Percentiles rank a stretch among this genome's conserved stretches.
Evolutionary conservation across 2,888 invertebrate genomes (phyloP).

Genomic region (Chironomus tentans): DNA sequence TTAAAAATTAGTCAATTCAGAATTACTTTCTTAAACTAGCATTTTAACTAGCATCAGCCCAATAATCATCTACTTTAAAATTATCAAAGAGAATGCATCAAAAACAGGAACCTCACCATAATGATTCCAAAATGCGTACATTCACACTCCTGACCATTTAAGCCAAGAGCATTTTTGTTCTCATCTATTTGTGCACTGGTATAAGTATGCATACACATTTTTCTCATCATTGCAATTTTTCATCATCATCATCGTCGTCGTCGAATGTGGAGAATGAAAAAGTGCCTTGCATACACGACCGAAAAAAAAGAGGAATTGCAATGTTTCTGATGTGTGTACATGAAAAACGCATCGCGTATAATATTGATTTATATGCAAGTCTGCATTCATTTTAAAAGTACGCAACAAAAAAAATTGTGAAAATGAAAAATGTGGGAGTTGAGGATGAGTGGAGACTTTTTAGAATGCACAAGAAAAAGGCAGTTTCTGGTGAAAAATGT

Average conservation of each 20-base stretch:
- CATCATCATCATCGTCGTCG: background rate
- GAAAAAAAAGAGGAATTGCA: background rate
- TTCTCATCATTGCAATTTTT: constrained; percentile 9
- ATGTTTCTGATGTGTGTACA: constrained; percentile 18
- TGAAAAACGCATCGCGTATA: constrained; percentile 22
- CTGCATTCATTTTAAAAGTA: background rate
- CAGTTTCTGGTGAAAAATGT: no score
- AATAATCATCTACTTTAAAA: no score
- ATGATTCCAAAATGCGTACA: background rate
- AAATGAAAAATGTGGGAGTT: background rate
- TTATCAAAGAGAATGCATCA: no score
- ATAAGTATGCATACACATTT: background rate
- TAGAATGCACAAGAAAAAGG: background rate
- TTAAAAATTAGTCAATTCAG: no score
- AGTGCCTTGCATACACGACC: background rate
- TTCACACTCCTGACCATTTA: no score
- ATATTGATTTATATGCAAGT: constrained; percentile 25
- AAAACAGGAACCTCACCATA: no score
- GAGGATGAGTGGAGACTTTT: background rate
- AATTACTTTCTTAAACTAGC: no score
- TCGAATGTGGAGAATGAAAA: background rate
- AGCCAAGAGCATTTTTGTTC: background rate
- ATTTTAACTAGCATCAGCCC: no score
- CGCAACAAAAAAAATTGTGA: background rate
- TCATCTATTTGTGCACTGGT: background rate